A percentile compares a stretch with the other conserved stretches of the same genome.
Conservation (phyloP, 2,888 invertebrate species). For the Nemurella pictetii region DNA sequence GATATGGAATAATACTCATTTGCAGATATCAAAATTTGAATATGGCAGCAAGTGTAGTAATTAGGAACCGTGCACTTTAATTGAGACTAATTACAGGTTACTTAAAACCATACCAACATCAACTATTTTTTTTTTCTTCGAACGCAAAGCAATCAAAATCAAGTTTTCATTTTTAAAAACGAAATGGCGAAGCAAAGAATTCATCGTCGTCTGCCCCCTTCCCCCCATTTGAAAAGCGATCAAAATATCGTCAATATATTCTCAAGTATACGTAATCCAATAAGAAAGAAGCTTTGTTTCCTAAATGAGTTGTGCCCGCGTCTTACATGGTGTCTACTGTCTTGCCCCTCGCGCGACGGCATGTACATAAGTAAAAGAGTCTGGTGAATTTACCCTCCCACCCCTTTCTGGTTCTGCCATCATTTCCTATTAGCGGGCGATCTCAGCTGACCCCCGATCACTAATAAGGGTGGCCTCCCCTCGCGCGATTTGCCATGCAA, state of each 20-base stretch:
- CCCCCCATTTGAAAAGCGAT: background rate
- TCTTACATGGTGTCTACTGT: background rate
- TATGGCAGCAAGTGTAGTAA: too few species aligned
- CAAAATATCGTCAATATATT: constrained; percentile 25
- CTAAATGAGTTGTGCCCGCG: constrained; percentile 25
- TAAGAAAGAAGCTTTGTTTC: constrained; percentile 24
- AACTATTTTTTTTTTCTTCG: background rate
- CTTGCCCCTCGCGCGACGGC: background rate
- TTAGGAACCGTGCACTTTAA: too few species aligned
- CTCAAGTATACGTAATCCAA: constrained; percentile 22
- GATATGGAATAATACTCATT: too few species aligned
- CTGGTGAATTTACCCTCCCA: too few species aligned
- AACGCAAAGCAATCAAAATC: background rate
- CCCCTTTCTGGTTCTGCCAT: too few species aligned
- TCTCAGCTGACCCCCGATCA: background rate
- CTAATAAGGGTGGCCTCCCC: constrained; percentile 7
- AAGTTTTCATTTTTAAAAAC: background rate
- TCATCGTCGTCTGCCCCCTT: background rate
- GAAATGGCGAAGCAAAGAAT: background rate
- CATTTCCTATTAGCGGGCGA: constrained; percentile 27
- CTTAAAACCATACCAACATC: background rate
- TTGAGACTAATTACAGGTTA: background rate
- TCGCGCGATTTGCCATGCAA: constrained; percentile 24
- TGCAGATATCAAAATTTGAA: constrained; percentile 1
- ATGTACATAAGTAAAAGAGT: background rate